phyloP scores from a whole-genome alignment of 2,888 invertebrate species.

The Caenorhabditis angaria region DNA sequence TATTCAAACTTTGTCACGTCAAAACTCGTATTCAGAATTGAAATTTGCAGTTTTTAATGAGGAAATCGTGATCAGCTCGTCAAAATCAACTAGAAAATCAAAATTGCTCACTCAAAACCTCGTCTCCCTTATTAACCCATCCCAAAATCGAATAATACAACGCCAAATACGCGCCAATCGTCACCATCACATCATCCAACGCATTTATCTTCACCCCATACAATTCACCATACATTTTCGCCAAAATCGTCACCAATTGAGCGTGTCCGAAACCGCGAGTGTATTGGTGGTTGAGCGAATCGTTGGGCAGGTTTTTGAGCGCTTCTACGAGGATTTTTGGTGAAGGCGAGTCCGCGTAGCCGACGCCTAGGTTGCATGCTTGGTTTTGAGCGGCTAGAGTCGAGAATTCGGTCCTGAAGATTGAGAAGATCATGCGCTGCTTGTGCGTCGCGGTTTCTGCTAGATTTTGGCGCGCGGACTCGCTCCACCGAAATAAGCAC shows the following conservation, averaged over 20 bases:
- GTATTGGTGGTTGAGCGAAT: not conserved
- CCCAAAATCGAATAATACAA: conserved; percentile 87
- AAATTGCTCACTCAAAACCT: conserved; percentile 73
- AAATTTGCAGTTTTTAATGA: too few relatives aligned
- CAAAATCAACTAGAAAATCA: too few relatives aligned
- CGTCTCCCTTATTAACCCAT: conserved; percentile 82
- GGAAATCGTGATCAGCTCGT: too few relatives aligned
- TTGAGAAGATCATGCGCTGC: too few relatives aligned
- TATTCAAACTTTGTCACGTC: too few relatives aligned
- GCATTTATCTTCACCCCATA: conserved; percentile 83
- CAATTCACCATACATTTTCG: conserved; percentile 85
- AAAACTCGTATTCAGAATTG: too few relatives aligned
- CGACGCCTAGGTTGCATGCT: too few relatives aligned
- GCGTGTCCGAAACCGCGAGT: conserved; percentile 64
- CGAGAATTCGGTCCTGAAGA: too few relatives aligned
- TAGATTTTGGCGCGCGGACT: too few relatives aligned
- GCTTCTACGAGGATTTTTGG: conserved; percentile 65
- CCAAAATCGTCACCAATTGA: conserved; percentile 84
- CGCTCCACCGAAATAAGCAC: too few relatives aligned
- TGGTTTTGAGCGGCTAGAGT: too few relatives aligned
- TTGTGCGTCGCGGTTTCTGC: too few relatives aligned
- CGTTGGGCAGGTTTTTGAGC: conserved; percentile 53
- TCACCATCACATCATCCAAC: conserved; percentile 83
- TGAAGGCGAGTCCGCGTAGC: conserved; percentile 70
- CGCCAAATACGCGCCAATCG: conserved; percentile 93